A percentile compares a stretch with the other conserved stretches of the same genome.
Conservation (phyloP, 2,113 vertebrate species). For the Elephas maximus region DNA sequence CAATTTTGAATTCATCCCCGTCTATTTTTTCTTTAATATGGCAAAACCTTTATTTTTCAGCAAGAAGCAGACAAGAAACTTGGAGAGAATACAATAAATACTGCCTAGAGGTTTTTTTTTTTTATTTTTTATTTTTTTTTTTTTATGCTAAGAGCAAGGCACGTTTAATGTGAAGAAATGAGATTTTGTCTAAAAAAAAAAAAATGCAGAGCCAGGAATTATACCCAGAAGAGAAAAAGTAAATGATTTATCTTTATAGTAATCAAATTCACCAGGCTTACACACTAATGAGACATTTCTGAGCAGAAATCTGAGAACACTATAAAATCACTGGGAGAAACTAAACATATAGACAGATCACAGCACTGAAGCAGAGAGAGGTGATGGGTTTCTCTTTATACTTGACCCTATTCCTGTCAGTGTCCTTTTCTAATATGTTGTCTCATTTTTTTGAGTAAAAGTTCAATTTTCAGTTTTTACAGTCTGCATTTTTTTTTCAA, state of each 20-base stretch:
- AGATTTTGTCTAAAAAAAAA: background rate
- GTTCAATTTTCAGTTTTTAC: background rate
- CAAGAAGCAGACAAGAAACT: background rate
- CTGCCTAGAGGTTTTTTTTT: background rate
- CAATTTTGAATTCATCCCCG: background rate
- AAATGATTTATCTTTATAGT: conserved; percentile 26
- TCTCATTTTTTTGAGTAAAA: background rate
- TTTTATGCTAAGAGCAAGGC: background rate
- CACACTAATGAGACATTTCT: conserved; percentile 8
- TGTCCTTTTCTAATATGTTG: background rate
- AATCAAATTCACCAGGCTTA: background rate
- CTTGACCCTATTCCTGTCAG: background rate
- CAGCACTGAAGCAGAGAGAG: background rate
- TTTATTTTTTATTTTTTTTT: no score
- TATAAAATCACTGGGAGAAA: conserved; percentile 9
- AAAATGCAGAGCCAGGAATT: background rate
- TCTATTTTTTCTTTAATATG: background rate
- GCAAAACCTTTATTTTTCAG: background rate
- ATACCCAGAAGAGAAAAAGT: conserved; percentile 2
- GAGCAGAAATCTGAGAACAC: background rate
- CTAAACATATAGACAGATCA: background rate
- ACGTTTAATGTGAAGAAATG: conserved; percentile 58
- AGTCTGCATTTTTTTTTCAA: background rate
- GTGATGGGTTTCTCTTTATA: background rate
- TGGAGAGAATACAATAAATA: conserved; percentile 13